Percentiles rank a stretch among this genome's conserved stretches.
Conservation (phyloP, 2,113 vertebrate genomes). For the Danionella cerebrum region DNA sequence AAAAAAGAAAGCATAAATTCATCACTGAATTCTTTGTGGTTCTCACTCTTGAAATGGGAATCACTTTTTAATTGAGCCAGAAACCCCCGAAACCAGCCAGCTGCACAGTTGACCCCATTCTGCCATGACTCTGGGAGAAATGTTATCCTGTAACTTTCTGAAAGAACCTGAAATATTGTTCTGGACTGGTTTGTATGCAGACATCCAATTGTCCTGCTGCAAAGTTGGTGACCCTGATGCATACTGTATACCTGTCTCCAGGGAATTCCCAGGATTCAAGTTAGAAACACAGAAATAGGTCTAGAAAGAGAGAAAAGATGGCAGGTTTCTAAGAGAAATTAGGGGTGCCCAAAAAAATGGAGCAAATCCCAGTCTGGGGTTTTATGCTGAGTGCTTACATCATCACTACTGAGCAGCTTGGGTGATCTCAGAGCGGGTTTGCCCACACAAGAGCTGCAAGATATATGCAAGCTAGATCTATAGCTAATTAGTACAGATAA, state of each 20-base stretch:
- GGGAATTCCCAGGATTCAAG: background rate
- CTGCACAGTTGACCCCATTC: constrained; percentile 27
- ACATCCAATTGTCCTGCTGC: constrained; percentile 2
- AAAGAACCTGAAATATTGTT: background rate
- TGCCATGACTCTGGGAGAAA: constrained; percentile 27
- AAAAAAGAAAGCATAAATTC: background rate
- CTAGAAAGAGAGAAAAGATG: background rate
- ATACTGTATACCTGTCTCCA: background rate
- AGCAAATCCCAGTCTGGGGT: background rate
- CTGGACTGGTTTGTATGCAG: background rate
- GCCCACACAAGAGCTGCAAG: background rate
- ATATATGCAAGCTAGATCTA: too few species aligned
- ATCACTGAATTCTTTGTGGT: background rate
- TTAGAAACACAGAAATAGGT: constrained; percentile 6
- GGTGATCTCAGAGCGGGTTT: background rate
- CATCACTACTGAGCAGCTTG: background rate
- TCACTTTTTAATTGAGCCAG: constrained; percentile 23
- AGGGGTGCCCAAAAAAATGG: constrained; percentile 7
- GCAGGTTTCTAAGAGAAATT: background rate
- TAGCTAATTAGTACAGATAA: too few species aligned
- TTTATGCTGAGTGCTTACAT: background rate
- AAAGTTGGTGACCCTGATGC: background rate
- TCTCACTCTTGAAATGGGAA: constrained; percentile 22
- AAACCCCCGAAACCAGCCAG: constrained; percentile 17
- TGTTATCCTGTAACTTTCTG: background rate